These are phyloP conservation scores for Chinchilla lanigera DNA, from an alignment of 2,113 vertebrate species.

Conservation along the genomic window DNA sequence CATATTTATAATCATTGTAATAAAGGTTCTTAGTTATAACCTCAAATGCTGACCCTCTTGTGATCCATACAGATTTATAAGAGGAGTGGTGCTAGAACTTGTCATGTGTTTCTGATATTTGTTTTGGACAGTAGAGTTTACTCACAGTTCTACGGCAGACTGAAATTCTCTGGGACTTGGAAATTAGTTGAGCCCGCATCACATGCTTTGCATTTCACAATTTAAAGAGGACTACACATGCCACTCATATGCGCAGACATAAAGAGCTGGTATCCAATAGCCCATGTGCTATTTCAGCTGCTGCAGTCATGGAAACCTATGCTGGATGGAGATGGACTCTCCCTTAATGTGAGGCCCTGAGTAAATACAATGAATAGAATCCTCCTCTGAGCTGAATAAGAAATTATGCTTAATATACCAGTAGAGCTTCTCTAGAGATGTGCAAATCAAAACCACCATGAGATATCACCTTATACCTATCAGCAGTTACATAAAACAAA, in stretches of 20 bases:
- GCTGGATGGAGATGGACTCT: background rate
- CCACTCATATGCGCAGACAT: background rate
- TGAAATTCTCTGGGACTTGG: background rate
- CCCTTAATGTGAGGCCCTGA: background rate
- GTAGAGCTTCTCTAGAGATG: background rate
- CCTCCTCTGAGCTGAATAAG: background rate
- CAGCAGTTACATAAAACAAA: background rate
- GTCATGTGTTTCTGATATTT: background rate
- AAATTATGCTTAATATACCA: background rate
- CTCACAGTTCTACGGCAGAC: background rate
- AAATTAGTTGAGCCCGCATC: background rate
- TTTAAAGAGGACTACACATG: accelerated
- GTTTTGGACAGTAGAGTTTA: background rate
- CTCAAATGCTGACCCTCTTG: background rate
- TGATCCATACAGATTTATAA: background rate
- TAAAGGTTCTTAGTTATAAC: background rate
- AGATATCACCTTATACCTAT: background rate
- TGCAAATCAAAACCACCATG: background rate
- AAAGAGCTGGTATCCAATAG: accelerated
- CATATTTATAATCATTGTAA: background rate
- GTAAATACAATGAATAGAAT: background rate
- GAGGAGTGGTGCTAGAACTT: background rate
- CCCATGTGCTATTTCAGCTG: too few relatives aligned
- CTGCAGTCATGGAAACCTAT: background rate
- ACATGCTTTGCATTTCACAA: background rate